Evolutionary conservation across 1,140 invertebrate genomes (phyloP).

Genomic region (Ceratosolen fusciceps): DNA sequence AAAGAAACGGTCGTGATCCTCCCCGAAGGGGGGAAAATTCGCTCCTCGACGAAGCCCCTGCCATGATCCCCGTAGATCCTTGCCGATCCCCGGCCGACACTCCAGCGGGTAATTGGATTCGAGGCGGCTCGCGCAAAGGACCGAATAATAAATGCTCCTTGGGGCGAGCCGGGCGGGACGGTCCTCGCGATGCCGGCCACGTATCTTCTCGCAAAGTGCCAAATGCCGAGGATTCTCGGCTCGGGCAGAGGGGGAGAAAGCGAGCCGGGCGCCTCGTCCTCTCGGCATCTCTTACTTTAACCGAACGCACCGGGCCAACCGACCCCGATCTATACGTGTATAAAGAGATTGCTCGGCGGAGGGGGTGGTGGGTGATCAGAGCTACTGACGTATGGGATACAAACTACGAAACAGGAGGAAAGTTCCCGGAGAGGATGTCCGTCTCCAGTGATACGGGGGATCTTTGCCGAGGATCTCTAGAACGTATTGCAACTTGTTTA

Average conservation of each 20-base stretch:
- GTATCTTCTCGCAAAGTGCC: slow-evolving; percentile 17
- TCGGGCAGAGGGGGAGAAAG: too few relatives aligned
- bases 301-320: too few relatives aligned
- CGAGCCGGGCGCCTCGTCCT: not conserved
- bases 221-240: not conserved
- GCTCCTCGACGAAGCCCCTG: slow-evolving; percentile 27
- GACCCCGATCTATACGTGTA: too few relatives aligned
- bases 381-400: not conserved
- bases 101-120: slow-evolving; percentile 5
- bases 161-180: not conserved
- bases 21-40: not conserved
- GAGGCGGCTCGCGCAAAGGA: not conserved
- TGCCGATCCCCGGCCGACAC: slow-evolving; percentile 1
- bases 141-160: slow-evolving; percentile 28
- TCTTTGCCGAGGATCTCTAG: not conserved
- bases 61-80: slow-evolving; percentile 35
- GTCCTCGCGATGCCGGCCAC: slow-evolving; percentile 5
- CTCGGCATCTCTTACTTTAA: too few relatives aligned
- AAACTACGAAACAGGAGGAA: not conserved
- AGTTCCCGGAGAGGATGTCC: not conserved
- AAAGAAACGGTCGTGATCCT: too few relatives aligned
- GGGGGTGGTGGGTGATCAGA: not conserved
- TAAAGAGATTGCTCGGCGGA: not conserved
- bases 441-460: not conserved
- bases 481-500: not conserved